Base-by-base conservation (phyloP, 2,888 invertebrate species). In the Galerucella pusilla region DNA sequence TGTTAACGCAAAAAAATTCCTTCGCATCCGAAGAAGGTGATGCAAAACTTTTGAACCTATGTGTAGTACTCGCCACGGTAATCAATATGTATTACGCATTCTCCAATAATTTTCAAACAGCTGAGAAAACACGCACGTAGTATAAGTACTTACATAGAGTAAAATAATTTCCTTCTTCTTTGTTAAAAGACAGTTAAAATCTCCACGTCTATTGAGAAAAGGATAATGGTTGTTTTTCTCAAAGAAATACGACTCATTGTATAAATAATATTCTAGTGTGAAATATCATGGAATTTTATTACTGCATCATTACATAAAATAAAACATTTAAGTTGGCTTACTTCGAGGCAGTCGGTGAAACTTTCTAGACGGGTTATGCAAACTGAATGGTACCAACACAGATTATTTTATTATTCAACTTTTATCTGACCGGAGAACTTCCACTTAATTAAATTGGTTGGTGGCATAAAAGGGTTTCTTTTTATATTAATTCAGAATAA, bases 281-380 rank as follows among this genome's bases (percentile, higher is more conserved):
- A 59, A 59, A 59, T 59, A 59, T 59, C 59, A 4, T 28, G 59
- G 59, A 59, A 25, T 59, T 59, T 5, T 25, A 59, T 59, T 59
- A 25, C 25, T 59, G 20, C 11, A 59, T 59, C 25, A 59, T 59
- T 59, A 59, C 59, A 59, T 59, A 59, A 59, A 57, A 28, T 25
- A 1, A 59, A 59, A 59, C 59, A 25, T 59, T 59, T 59, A 12
- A 25, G 11, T 20, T 59, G 16, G n/a, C 59, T 20, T 59, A 20
- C 59, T 59, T 59, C 59, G 59, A 16, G 25, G 59, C 59, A 59
- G 59, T 10, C 59, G 25, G 25, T 59, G 25, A 16, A 59, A 59
- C 59, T 59, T 59, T 59, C 59, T 59, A 59, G 59, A 59, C 59
- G 20, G 59, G 35, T 59, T 59, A 59, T 16, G 59, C 25, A 59